These are phyloP conservation scores for Ptiloglossa arizonensis DNA, from an alignment of 1,140 invertebrate genomes.

Conservation along the genomic window DNA sequence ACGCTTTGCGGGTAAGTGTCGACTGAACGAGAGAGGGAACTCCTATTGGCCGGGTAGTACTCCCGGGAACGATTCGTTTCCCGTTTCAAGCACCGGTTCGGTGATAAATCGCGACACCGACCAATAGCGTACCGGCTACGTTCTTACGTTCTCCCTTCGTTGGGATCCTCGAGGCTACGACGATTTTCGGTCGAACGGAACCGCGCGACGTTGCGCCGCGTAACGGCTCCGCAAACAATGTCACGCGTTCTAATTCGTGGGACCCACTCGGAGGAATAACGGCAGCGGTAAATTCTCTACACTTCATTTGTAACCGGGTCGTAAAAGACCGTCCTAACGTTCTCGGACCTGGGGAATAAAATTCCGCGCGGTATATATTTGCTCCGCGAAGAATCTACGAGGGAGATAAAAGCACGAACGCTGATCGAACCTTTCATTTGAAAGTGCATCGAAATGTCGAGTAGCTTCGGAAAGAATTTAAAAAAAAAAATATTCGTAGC, in stretches of 20 bases:
- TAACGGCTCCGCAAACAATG: not conserved
- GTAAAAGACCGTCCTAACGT: not conserved
- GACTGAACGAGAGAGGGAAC: conserved; percentile 52
- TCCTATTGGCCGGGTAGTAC: conserved; percentile 52
- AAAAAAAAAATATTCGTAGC: too few species aligned
- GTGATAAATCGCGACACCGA: conserved; percentile 75
- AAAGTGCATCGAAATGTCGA: too few species aligned
- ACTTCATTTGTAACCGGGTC: not conserved
- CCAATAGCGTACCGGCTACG: conserved; percentile 51
- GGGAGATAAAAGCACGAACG: not conserved
- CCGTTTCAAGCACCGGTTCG: conserved; percentile 53
- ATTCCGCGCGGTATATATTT: not conserved
- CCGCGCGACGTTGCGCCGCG: not conserved
- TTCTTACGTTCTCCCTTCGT: conserved; percentile 19
- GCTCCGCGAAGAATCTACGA: not conserved
- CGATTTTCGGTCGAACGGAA: not conserved
- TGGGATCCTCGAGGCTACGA: not conserved
- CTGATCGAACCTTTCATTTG: too few species aligned
- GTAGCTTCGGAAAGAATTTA: too few species aligned
- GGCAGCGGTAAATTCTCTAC: not conserved
- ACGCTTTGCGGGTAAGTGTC: conserved; percentile 54
- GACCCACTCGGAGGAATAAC: not conserved
- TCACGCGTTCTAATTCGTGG: not conserved
- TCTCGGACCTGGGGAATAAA: not conserved
- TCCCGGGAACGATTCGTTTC: conserved; percentile 75